Conservation (phyloP, 2,113 vertebrate genomes). For the Chionomys nivalis region DNA sequence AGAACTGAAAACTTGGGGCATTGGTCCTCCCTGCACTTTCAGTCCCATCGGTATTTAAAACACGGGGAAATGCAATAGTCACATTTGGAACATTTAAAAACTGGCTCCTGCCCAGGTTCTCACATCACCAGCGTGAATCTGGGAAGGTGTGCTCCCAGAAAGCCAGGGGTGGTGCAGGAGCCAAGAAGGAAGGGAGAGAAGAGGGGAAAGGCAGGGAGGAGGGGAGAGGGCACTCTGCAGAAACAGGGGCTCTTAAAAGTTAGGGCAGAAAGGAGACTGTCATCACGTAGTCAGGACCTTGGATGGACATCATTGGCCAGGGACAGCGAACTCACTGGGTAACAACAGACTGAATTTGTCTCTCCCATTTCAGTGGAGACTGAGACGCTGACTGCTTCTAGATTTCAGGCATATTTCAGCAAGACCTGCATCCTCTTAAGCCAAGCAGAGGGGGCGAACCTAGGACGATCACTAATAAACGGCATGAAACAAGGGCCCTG, state of each 20-base stretch:
- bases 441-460: neutral
- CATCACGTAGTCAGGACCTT: neutral
- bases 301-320: neutral
- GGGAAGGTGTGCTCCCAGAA: constrained; percentile 19
- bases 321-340: constrained; percentile 5
- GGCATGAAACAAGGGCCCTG: neutral
- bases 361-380: neutral
- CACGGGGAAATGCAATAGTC: constrained; percentile 62
- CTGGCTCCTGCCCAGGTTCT: constrained; percentile 47
- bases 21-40: constrained; percentile 60
- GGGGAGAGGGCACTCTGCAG: neutral
- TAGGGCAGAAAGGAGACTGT: neutral
- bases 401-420: neutral
- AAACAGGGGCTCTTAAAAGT: neutral
- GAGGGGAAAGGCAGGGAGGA: neutral
- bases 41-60: constrained; percentile 70
- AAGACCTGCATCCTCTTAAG: neutral
- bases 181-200: too few relatives aligned
- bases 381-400: neutral
- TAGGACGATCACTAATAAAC: neutral
- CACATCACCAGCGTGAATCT: constrained; percentile 7
- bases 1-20: constrained; percentile 49
- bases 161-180: neutral
- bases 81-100: constrained; percentile 70
- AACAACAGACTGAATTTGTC: neutral